Conservation (phyloP, 2,113 vertebrate genomes). For the Danio rerio region DNA sequence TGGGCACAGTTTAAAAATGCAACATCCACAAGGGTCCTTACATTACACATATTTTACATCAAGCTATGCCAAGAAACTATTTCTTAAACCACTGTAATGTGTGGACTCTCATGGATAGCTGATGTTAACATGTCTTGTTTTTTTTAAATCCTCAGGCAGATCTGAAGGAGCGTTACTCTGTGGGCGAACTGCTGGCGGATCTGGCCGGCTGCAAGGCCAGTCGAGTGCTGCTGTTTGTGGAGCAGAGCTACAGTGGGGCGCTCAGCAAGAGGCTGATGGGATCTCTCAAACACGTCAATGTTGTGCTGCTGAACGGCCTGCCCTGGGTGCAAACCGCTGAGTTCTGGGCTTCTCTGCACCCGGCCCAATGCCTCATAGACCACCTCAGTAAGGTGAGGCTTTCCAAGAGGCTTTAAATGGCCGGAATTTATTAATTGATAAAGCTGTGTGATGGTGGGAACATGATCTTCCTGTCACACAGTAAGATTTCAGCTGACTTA, state of each 20-base stretch:
- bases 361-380: slow-evolving; percentile 75
- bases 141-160: slow-evolving; percentile 58
- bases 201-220: slow-evolving; percentile 77
- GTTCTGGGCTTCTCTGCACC: slow-evolving; percentile 70
- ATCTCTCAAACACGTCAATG: slow-evolving; percentile 78
- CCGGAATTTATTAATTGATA: not conserved
- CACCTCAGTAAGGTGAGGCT: slow-evolving; percentile 72
- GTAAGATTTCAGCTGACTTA: no score
- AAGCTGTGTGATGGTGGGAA: no score
- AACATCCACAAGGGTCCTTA: not conserved
- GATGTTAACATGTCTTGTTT: not conserved
- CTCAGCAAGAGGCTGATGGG: slow-evolving; percentile 76
- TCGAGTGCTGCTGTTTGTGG: slow-evolving; percentile 80
- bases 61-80: not conserved
- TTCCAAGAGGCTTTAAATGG: not conserved
- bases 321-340: slow-evolving; percentile 54
- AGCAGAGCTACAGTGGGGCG: slow-evolving; percentile 79
- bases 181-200: slow-evolving; percentile 69
- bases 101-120: not conserved
- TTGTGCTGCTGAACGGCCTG: slow-evolving; percentile 72
- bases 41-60: not conserved
- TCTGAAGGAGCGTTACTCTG: slow-evolving; percentile 67
- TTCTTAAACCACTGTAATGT: not conserved
- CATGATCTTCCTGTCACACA: no score
- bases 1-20: not conserved